These are phyloP conservation scores for Eucera pruinosa DNA, from an alignment of 2,888 invertebrate genomes.

Conservation along the genomic window DNA sequence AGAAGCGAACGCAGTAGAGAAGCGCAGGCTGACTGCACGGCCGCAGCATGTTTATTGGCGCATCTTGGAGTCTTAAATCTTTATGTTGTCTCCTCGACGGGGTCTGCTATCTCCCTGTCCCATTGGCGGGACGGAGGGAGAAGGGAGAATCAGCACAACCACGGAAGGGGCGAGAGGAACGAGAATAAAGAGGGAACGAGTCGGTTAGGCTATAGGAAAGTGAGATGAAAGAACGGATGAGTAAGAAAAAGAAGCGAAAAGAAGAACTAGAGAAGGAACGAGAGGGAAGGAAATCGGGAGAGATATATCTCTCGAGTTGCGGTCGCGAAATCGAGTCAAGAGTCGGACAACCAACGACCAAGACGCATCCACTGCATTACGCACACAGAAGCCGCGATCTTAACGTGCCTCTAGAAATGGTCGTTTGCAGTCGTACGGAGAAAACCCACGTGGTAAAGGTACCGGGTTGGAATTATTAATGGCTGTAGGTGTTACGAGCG, in stretches of 20 bases:
- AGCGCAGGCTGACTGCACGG: conserved; percentile 80
- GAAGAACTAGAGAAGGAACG: conserved; percentile 53
- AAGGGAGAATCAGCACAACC: conserved; percentile 53
- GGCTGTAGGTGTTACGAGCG: conserved; percentile 51
- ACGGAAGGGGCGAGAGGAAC: conserved; percentile 59
- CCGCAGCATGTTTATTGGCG: conserved; percentile 84
- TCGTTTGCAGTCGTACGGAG: conserved; percentile 53
- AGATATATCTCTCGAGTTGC: conserved; percentile 79
- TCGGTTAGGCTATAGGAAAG: conserved; percentile 41
- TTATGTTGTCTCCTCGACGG: conserved; percentile 84
- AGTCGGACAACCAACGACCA: conserved; percentile 76
- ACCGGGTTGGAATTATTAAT: conserved; percentile 62
- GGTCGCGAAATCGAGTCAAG: conserved; percentile 81
- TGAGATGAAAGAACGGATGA: conserved; percentile 38
- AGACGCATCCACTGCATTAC: conserved; percentile 79
- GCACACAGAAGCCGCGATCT: conserved; percentile 80
- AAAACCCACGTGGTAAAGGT: conserved; percentile 47
- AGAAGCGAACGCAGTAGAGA: conserved; percentile 78
- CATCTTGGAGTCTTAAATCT: conserved; percentile 84
- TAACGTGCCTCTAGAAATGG: conserved; percentile 73
- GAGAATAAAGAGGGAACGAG: conserved; percentile 58
- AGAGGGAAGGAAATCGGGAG: conserved; percentile 72
- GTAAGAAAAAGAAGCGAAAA: conserved; percentile 55
- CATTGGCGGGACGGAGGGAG: conserved; percentile 56
- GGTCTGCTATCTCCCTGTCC: conserved; percentile 74